Evolutionary conservation across 2,888 invertebrate genomes (phyloP).

Genomic region (Aphodius sticticus): DNA sequence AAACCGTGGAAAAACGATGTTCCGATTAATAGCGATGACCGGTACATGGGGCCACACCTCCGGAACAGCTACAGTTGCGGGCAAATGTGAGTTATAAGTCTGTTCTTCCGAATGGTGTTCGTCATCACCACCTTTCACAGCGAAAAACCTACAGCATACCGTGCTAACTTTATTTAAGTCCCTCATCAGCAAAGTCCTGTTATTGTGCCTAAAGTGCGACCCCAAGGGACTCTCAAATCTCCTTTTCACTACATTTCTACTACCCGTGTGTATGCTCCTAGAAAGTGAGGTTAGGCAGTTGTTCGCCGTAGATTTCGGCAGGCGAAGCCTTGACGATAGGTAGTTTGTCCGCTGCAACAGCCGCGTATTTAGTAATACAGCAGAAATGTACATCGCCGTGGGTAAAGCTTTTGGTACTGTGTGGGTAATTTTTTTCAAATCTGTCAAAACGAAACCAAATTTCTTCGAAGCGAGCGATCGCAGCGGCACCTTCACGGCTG

Average conservation of each 20-base stretch:
- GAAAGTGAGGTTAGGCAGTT: conserved; percentile 40
- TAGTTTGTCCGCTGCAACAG: conserved; percentile 11
- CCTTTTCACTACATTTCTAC: neutral
- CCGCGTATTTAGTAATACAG: conserved; percentile 5
- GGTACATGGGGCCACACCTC: conserved; percentile 98
- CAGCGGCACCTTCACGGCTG: neutral
- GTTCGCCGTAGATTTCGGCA: neutral
- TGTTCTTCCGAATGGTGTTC: conserved; percentile 52
- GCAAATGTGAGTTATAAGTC: conserved; percentile 67
- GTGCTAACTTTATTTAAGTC: conserved; percentile 16
- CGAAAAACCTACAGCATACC: conserved; percentile 29
- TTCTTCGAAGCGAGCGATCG: neutral
- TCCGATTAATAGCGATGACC: conserved; percentile 90
- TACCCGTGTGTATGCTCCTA: conserved; percentile 34
- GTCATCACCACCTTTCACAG: conserved; percentile 40
- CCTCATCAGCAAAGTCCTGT: conserved; percentile 17
- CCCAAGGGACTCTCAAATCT: neutral
- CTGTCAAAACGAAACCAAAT: conserved; percentile 14
- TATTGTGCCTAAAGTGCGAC: neutral
- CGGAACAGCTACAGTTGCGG: conserved; percentile 92
- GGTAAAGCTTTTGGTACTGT: neutral
- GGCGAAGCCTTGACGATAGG: neutral
- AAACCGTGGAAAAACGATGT: conserved; percentile 97
- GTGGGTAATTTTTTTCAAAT: conserved; percentile 17
- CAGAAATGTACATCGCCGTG: conserved; percentile 14